phyloP scores from a whole-genome alignment of 2,797 vertebrate genomes.

The Balearica regulorum region DNA sequence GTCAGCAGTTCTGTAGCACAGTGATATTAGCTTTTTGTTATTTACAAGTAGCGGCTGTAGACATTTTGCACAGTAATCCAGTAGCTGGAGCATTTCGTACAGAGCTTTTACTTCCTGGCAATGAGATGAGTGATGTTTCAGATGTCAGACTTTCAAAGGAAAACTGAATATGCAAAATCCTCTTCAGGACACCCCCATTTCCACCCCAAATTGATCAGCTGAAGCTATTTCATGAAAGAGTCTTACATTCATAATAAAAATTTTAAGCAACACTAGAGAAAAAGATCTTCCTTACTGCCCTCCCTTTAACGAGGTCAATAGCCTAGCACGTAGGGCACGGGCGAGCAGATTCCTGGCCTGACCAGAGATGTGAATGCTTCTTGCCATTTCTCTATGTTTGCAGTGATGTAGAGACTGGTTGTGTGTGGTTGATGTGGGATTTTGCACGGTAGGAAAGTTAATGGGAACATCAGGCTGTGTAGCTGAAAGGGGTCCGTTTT shows the following conservation, averaged over 20 bases:
- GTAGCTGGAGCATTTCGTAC: not conserved
- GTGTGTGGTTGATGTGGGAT: no score
- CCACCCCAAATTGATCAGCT: not conserved
- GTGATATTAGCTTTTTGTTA: not conserved
- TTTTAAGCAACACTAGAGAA: not conserved
- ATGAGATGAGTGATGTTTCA: not conserved
- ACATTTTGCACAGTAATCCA: not conserved
- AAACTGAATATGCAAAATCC: not conserved
- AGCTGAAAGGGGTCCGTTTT: not conserved
- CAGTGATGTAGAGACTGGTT: no score
- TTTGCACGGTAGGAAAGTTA: not conserved
- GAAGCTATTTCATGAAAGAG: not conserved
- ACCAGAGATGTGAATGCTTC: not conserved
- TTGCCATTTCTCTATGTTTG: no score
- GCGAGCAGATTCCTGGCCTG: not conserved
- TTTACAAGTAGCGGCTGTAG: not conserved
- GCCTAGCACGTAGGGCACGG: not conserved
- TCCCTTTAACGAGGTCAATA: not conserved
- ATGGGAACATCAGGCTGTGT: not conserved
- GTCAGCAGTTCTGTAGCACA: not conserved
- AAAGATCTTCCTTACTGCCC: not conserved
- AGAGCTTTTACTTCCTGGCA: not conserved
- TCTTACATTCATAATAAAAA: not conserved
- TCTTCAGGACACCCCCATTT: not conserved
- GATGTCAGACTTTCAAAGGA: not conserved